These are phyloP conservation scores for Euphonia xanthogaster DNA, from an alignment of 2,797 vertebrate species.

Conservation along the genomic window DNA sequence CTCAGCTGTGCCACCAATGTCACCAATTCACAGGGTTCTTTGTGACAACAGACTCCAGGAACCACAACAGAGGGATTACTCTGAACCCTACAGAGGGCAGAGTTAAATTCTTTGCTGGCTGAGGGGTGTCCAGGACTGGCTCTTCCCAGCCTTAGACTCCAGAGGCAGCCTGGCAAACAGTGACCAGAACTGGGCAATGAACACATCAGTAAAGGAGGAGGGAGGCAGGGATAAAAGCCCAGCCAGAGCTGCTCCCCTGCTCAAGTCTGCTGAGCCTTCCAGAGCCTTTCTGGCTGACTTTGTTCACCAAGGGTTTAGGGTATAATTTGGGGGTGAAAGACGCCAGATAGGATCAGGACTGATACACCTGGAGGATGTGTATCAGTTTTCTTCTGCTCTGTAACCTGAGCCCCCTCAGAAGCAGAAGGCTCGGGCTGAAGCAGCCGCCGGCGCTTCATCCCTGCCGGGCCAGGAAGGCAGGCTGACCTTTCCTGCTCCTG, in stretches of 20 bases:
- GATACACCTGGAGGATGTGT: slow-evolving; percentile 33
- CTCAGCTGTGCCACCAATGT: fast-evolving
- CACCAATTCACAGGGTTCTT: neutral
- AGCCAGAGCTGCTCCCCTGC: neutral
- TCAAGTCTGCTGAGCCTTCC: neutral
- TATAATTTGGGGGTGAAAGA: slow-evolving; percentile 56
- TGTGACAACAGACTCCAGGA: neutral
- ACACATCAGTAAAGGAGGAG: neutral
- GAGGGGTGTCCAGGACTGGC: fast-evolving
- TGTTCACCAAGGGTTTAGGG: slow-evolving; percentile 7
- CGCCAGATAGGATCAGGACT: slow-evolving; percentile 46
- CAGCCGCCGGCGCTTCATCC: neutral
- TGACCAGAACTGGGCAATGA: neutral
- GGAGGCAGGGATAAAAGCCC: neutral
- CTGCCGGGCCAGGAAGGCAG: neutral
- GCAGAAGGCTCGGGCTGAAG: slow-evolving; percentile 5
- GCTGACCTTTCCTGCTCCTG: slow-evolving; percentile 41
- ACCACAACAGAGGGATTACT: neutral
- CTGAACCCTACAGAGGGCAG: neutral
- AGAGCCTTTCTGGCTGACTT: neutral
- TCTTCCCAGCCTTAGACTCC: neutral
- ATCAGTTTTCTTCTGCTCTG: slow-evolving; percentile 1
- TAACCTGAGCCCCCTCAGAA: slow-evolving; percentile 26
- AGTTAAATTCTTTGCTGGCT: fast-evolving
- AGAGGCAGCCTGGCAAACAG: neutral